Evolutionary conservation across 2,797 vertebrate species (phyloP), one percentile per base, ranked within the genome.

Genomic region (Rousettus madagascariensis): DNA sequence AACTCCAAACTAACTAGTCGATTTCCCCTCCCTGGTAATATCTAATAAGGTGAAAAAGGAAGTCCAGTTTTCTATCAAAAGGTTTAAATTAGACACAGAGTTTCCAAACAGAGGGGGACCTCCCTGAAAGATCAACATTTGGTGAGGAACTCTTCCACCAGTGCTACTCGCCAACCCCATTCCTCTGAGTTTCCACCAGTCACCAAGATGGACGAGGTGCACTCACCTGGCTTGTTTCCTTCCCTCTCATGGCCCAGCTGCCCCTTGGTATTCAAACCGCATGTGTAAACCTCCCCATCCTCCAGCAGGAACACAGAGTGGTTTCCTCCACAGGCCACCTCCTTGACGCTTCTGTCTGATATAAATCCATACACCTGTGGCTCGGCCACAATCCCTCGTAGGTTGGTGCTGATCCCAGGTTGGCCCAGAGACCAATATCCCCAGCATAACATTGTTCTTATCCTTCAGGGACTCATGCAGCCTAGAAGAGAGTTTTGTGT

Each of bases 391-490:
- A 98, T 97, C 55, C 98, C 98, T 94, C 98, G 98, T 61, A 98
- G 97, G 89, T 97, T 97, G 49, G 96, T 97, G 95, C 99, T 98
- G 86, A 99, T 98, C n/a, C 99, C 99, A 97, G 99, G 98, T 51
- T 99, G 99, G 98, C 99, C 99, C 77, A 99, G 98, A 97, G 98
- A 99, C n/a, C 99, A 99, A 97, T 99, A 99, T 57, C 99, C 99
- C 99, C 99, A 99, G 97, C 99, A 99, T 98, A 99, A 98, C 99
- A 99, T 99, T 98, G 95, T 97, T 98, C 97, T 97, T 96, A 96
- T 95, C 96, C 96, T 97, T 98, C 98, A 98, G 96, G 94, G 92
- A 98, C 53, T 98, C 98, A 98, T 98, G 97, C 96, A 97, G 95
- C 95, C 97, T 97, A 86, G 82, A 93, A 96, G 66, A 95, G 20